phyloP scores from a whole-genome alignment of 2,113 vertebrate genomes.

The Ginglymostoma cirratum region DNA sequence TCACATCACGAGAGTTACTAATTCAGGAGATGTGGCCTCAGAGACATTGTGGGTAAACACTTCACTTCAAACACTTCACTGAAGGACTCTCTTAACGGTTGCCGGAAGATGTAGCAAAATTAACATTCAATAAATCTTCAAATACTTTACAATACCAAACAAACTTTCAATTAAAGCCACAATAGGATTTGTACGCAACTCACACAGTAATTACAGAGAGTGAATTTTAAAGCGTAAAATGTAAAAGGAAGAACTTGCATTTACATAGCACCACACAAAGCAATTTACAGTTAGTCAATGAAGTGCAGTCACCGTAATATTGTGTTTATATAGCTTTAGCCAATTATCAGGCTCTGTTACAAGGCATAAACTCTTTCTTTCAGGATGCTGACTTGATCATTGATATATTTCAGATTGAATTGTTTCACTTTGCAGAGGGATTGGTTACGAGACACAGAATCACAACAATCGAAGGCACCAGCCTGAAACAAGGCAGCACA shows the following conservation, averaged over 20 bases:
- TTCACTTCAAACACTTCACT: neutral
- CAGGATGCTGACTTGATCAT: neutral
- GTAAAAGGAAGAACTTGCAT: neutral
- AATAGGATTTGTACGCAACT: too few species aligned
- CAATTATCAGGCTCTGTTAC: neutral
- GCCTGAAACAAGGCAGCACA: neutral
- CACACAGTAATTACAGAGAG: neutral
- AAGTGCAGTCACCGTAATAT: neutral
- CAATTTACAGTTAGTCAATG: neutral
- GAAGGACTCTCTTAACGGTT: neutral
- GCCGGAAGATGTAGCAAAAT: neutral
- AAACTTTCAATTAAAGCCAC: neutral
- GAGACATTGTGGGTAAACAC: constrained; percentile 78
- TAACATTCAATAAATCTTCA: neutral
- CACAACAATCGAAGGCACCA: neutral
- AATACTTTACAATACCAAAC: neutral
- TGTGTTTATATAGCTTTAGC: neutral
- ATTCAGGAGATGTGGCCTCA: constrained; percentile 98
- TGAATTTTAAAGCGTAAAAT: neutral
- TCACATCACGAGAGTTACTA: constrained; percentile 95
- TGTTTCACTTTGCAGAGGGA: neutral
- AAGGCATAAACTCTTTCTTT: neutral
- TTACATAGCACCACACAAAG: neutral
- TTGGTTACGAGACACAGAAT: neutral
- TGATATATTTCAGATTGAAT: neutral